A percentile compares a stretch with the other conserved stretches of the same genome.
phyloP scores from a whole-genome alignment of 2,797 vertebrate genomes.

The Gymnocypris eckloni region DNA sequence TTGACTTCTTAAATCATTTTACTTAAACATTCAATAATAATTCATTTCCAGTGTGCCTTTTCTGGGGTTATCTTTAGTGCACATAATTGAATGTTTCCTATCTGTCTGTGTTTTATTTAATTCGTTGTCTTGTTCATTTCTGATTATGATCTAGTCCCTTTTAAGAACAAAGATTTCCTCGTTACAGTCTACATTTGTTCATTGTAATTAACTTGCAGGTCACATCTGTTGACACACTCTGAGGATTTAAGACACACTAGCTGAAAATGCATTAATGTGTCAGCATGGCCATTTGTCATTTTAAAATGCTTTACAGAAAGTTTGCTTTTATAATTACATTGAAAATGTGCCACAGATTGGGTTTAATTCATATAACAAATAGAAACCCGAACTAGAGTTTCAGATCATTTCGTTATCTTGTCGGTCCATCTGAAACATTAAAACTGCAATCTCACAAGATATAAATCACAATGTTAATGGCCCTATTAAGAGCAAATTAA shows the following conservation, averaged over 20 bases:
- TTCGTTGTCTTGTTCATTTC: neutral
- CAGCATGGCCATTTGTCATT: neutral
- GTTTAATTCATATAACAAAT: neutral
- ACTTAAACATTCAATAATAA: neutral
- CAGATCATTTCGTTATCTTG: neutral
- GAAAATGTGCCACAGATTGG: neutral
- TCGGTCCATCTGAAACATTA: slow-evolving; percentile 3
- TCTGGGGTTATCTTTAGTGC: neutral
- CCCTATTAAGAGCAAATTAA: slow-evolving; percentile 9
- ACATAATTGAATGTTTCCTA: neutral
- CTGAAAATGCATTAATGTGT: neutral
- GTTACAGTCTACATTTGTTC: neutral
- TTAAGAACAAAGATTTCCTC: neutral
- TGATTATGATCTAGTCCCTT: neutral
- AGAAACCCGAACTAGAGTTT: neutral
- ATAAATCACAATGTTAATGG: slow-evolving; percentile 3
- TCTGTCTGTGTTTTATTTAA: neutral
- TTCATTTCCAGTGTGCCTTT: neutral
- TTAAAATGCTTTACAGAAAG: neutral
- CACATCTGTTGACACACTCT: neutral
- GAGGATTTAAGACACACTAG: neutral
- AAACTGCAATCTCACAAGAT: neutral
- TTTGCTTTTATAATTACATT: neutral
- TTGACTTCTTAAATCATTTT: neutral
- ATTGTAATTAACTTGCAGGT: slow-evolving; percentile 11